Evolutionary conservation across 1,140 invertebrate genomes (phyloP).

Genomic region (Neelides sp.): DNA sequence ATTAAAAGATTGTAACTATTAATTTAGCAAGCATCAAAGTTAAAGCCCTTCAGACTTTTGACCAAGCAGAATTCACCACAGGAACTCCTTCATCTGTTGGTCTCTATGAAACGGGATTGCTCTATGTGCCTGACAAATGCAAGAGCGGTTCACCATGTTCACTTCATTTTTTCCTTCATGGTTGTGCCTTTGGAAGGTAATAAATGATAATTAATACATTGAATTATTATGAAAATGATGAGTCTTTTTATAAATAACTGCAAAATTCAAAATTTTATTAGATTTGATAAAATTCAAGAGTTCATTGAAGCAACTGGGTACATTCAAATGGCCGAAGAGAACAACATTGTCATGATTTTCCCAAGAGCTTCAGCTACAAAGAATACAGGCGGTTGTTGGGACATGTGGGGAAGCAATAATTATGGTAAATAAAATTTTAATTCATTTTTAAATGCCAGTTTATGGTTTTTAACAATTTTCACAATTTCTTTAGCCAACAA

Average conservation of each 20-base stretch:
- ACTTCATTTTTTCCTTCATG: constrained; percentile 12
- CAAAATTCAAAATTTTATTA: neutral
- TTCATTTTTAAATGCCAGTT: neutral
- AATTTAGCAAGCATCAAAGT: neutral
- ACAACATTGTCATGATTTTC: constrained; percentile 10
- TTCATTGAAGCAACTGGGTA: constrained; percentile 7
- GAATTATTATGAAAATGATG: neutral
- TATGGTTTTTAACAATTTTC: neutral
- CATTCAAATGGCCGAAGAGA: constrained; percentile 9
- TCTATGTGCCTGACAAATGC: constrained; percentile 12
- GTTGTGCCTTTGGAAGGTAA: constrained; percentile 12
- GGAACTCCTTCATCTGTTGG: neutral
- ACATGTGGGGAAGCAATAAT: constrained; percentile 6
- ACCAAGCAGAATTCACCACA: constrained; percentile 9
- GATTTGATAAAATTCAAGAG: neutral
- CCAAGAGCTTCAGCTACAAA: neutral
- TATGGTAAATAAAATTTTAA: constrained; percentile 1
- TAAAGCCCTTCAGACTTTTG: neutral
- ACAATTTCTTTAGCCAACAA: constrained; percentile 8
- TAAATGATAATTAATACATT: constrained; percentile 6
- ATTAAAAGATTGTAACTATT: neutral
- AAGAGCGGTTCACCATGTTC: neutral
- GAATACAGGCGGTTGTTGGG: constrained; percentile 13
- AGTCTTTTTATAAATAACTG: neutral
- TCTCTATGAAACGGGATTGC: neutral